Conservation (phyloP, 1,140 invertebrate genomes). For the Pseudomyrmex cubaensis region DNA sequence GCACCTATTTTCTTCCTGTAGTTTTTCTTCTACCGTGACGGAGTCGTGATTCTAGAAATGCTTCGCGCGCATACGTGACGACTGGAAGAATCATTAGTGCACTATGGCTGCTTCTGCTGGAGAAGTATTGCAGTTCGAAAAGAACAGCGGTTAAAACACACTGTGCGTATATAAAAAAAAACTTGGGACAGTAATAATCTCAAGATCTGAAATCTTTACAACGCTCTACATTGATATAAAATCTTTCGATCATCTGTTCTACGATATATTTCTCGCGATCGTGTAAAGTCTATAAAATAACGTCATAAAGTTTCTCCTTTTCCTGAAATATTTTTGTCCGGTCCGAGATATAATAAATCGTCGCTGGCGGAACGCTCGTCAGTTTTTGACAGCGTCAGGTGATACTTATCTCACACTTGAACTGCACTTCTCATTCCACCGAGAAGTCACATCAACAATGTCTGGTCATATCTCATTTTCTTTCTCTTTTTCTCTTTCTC, state of each 20-base stretch:
- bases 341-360: constrained; percentile 2
- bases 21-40: constrained; percentile 28
- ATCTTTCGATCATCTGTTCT: neutral
- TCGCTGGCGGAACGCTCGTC: constrained; percentile 36
- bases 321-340: neutral
- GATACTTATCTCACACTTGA: constrained; percentile 64
- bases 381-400: constrained; percentile 58
- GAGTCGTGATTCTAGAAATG: constrained; percentile 37
- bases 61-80: neutral
- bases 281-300: neutral
- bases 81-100: constrained; percentile 5
- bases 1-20: neutral
- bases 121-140: neutral
- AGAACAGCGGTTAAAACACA: neutral
- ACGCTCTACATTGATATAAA: neutral
- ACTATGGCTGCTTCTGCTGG: neutral
- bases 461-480: constrained; percentile 1
- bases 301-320: neutral
- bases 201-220: constrained; percentile 3
- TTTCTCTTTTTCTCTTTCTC: neutral
- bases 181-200: neutral
- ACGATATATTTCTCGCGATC: neutral
- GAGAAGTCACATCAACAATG: constrained; percentile 17
- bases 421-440: constrained; percentile 48
- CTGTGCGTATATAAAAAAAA: neutral